Evolutionary conservation across 1,140 invertebrate species (phyloP), one percentile per base, ranked within the genome.

Genomic region (Pseudobourletiella spinata): DNA sequence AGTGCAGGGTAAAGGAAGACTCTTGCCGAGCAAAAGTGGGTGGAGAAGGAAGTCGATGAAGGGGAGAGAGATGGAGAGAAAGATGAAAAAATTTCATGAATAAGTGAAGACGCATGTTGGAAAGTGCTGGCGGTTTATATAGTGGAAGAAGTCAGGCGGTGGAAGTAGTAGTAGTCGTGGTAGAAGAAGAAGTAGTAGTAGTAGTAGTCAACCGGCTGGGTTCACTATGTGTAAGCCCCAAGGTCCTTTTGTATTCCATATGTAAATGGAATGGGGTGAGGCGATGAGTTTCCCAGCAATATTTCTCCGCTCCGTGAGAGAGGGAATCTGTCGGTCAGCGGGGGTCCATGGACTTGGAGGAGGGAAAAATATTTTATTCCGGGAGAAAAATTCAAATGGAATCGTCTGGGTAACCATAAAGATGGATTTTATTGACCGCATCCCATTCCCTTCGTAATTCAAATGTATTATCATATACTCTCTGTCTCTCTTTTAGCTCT

Each of bases 401-500:
- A 59, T 63, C 58, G 61, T 63, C 58, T 60, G 51, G 39, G 39
- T 35, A 60, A 50, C 61, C 66, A 67, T 67, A 67, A 67, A 67
- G 61, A 67, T 61, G 62, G 59, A 57, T 61, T 67, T 67, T 67
- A 67, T 67, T 67, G 66, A 64, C 57, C 65, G 65, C 52, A 67
- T 64, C 61, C 57, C 65, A 63, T 67, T 60, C 58, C 54, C 29
- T 42, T 32, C 61, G 60, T 66, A 66, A 66, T 66, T 63, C 64
- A 50, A 56, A 54, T 63, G 52, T 39, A 67, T 67, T 67, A 67
- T 63, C 61, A 67, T 63, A 63, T 46, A 8, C 44, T 46, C 44
- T 46, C 44, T 46, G 6, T 20, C 44, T 46, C 44, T 46, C 44
- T 8, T n/a, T 39, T n/a, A n/a, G n/a, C n/a, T n/a, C n/a, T n/a